phyloP scores from a whole-genome alignment of 2,888 invertebrate species.

The Drosophila tanythrix region DNA sequence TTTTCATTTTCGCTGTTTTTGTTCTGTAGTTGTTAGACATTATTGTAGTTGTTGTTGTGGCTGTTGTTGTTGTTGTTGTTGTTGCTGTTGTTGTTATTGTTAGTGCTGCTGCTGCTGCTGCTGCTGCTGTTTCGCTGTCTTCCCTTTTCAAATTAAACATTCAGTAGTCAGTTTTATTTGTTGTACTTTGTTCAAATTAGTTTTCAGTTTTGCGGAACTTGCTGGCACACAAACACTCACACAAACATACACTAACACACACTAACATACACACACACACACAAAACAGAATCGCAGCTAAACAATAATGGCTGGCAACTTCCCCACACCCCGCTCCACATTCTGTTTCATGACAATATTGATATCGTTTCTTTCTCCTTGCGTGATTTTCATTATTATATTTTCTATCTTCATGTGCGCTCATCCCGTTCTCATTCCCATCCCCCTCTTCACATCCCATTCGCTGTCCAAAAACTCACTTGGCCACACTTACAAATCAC shows the following conservation, averaged over 20 bases:
- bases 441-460: slow-evolving; percentile 11
- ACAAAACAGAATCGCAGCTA: slow-evolving; percentile 21
- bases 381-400: slow-evolving; percentile 75
- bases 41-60: slow-evolving; percentile 61
- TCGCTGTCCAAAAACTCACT: slow-evolving; percentile 38
- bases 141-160: slow-evolving; percentile 80
- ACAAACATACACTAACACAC: slow-evolving; percentile 19
- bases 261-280: slow-evolving; percentile 8
- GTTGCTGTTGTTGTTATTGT: slow-evolving; percentile 38
- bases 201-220: slow-evolving; percentile 80
- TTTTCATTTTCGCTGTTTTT: slow-evolving; percentile 78
- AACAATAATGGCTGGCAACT: slow-evolving; percentile 64
- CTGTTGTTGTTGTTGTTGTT: slow-evolving; percentile 38
- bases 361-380: slow-evolving; percentile 69
- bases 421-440: slow-evolving; percentile 7
- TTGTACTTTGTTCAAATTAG: slow-evolving; percentile 81
- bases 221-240: slow-evolving; percentile 53
- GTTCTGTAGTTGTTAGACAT: slow-evolving; percentile 76
- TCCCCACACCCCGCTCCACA: slow-evolving; percentile 19
- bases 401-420: slow-evolving; percentile 50
- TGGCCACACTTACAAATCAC: slow-evolving; percentile 75
- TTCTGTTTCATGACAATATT: slow-evolving; percentile 63
- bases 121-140: slow-evolving; percentile 46
- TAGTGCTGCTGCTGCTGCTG: slow-evolving; percentile 41
- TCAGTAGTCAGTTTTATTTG: slow-evolving; percentile 81